These are phyloP conservation scores for Meiosimyza decipiens DNA, from an alignment of 2,888 invertebrate genomes.

Conservation along the genomic window DNA sequence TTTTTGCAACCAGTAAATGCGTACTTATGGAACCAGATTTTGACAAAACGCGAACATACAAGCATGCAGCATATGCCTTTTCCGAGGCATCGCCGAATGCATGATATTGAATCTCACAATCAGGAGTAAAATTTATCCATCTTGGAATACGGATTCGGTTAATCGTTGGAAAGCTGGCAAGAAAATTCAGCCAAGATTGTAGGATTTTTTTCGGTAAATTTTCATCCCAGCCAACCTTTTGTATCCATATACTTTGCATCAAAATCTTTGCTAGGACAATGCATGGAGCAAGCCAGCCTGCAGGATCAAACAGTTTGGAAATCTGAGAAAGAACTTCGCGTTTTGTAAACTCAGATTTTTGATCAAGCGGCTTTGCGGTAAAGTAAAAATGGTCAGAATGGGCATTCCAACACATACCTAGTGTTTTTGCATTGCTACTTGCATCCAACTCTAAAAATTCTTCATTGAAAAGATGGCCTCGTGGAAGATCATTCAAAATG, in stretches of 20 bases:
- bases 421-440: constrained; percentile 33
- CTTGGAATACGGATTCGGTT: constrained; percentile 30
- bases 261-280: constrained; percentile 9
- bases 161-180: constrained; percentile 2
- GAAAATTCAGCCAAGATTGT: background rate
- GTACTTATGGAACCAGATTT: background rate
- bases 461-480: constrained; percentile 18
- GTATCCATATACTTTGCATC: constrained; percentile 20
- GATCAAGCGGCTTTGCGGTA: background rate
- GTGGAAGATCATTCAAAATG: too few relatives aligned
- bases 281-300: constrained; percentile 18
- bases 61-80: constrained; percentile 24
- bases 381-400: constrained; percentile 30
- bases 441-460: constrained; percentile 35
- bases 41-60: constrained; percentile 23
- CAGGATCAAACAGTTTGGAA: constrained; percentile 20
- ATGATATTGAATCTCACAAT: constrained; percentile 18
- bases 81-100: constrained; percentile 35
- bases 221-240: constrained; percentile 12
- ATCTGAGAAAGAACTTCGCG: constrained; percentile 19
- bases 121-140: constrained; percentile 29
- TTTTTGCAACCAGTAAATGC: constrained; percentile 31
- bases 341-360: constrained; percentile 30
- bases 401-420: constrained; percentile 39
- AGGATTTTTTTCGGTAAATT: background rate